Conservation (phyloP, 2,888 invertebrate genomes). For the Endomychus coccineus region DNA sequence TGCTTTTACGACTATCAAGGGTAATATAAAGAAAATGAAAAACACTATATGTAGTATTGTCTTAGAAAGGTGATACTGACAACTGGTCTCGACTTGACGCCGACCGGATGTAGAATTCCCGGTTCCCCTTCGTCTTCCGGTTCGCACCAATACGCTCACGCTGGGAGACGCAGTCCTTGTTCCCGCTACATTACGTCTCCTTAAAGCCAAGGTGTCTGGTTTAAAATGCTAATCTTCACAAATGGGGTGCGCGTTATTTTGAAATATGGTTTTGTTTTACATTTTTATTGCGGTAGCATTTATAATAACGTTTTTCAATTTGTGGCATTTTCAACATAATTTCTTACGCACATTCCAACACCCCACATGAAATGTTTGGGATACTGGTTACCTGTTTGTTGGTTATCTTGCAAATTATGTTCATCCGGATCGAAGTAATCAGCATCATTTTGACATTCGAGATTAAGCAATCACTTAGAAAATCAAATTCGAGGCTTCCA, state of each 20-base stretch:
- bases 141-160: constrained; percentile 28
- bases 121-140: constrained; percentile 31
- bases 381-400: too few species aligned
- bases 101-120: constrained; percentile 29
- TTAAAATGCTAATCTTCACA: constrained; percentile 47
- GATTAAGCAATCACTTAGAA: too few species aligned
- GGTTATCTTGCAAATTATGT: too few species aligned
- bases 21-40: constrained; percentile 87
- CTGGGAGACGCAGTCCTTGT: constrained; percentile 23
- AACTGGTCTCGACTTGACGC: constrained; percentile 37
- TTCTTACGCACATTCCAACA: constrained; percentile 2
- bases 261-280: constrained; percentile 47
- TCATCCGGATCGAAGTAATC: too few species aligned
- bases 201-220: constrained; percentile 46
- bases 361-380: too few species aligned
- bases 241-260: constrained; percentile 47
- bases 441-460: too few species aligned
- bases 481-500: too few species aligned
- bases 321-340: constrained; percentile 27
- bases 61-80: constrained; percentile 42
- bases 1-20: constrained; percentile 79
- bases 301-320: constrained; percentile 47
- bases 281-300: constrained; percentile 46
- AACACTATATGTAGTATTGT: constrained; percentile 55
- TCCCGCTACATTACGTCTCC: constrained; percentile 40